Evolutionary conservation across 2,797 vertebrate species (phyloP), one percentile per base, ranked within the genome.

Genomic region (Lycodopsis pacificus): DNA sequence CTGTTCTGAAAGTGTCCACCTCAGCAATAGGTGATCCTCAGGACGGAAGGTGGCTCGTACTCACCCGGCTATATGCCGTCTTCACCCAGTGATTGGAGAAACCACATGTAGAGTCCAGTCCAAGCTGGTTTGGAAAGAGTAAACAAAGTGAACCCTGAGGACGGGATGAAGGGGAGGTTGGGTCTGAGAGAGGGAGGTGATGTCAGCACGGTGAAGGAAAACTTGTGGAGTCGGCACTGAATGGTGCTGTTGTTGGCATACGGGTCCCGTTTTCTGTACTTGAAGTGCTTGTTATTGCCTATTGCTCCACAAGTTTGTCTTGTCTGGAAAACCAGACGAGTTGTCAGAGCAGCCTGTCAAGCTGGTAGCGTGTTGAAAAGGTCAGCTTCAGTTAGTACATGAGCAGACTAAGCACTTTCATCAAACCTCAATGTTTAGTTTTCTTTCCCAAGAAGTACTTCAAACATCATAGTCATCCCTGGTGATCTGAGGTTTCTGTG

Each of bases 21-120:
- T 94, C 88, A 90, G 90, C 91, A 92, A 61, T 79, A 73, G 86
- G 86, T 87, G 90, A 88, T 86, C 86, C 81, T 72, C 54, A 4
- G 85, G 71, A 76, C 19, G 57, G 85, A 88, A 78, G 80, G 77
- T 80, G 76, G 65, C 83, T 82, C 34, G 34, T 57, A 7, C n/a
- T 68, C 62, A 56, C 48, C 71, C n/a, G 19, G 42, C 64, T 53
- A 20, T 49, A 20, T 27, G 71, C 79, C 56, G 78, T 91, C 83
- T 72, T 86, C 69, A 69, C 63, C 67, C 3, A 30, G 71, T 77
- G 71, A 73, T 73, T 82, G 75, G 56, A 81, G 83, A 82, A 87
- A 84, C 73, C 87, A 51, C 87, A 56, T 72, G 80, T 54, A 71
- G 72, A 66, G 75, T 84, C 56, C 71, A 83, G 81, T 79, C 76